Evolutionary conservation across 2,888 invertebrate species (phyloP), one percentile per base, ranked within the genome.

Genomic region (Volucella inanis): DNA sequence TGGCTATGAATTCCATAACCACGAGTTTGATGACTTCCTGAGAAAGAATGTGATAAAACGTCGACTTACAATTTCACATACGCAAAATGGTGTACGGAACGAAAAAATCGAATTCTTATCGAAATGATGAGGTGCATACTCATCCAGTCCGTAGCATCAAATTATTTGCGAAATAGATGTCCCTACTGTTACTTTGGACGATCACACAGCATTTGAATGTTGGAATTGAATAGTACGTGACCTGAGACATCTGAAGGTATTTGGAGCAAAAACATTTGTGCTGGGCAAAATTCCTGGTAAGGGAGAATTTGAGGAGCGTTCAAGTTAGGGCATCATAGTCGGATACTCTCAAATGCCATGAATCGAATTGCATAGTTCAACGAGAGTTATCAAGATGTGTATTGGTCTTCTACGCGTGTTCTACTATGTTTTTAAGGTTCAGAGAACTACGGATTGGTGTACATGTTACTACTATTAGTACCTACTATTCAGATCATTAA

Each of bases 161-260:
- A 62, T 61, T 80, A 80, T 77, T n/a, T 80, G 12, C 45, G 80
- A 50, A 79, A 76, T 8, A 38, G 83, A 14, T 80, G 47, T 45
- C 77, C 77, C 72, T 12, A 76, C 76, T n/a, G 31, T 0, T 12
- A 39, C 31, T 45, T 57, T 78, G 22, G 22, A 57, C 10, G 75
- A 61, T 8, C 65, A 39, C 8, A 89, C 87, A 2, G 87, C 88
- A 8, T 87, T 64, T 72, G 87, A 88, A 72, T 4, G 22, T 14
- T 80, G 87, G 77, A 47, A 59, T 15, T 65, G 50, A 45, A 70
- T 31, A 64, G n/a, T 78, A 15, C 49, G 64, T 1, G 43, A 70
- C 54, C 15, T 71, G 18, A 57, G 49, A 41, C 39, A 78, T 50
- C 43, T 65, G 6, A 78, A 64, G 15, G 57, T 71, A 0, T 61